Conservation (phyloP, 2,888 invertebrate genomes). For the Ecliptopera silaceata region DNA sequence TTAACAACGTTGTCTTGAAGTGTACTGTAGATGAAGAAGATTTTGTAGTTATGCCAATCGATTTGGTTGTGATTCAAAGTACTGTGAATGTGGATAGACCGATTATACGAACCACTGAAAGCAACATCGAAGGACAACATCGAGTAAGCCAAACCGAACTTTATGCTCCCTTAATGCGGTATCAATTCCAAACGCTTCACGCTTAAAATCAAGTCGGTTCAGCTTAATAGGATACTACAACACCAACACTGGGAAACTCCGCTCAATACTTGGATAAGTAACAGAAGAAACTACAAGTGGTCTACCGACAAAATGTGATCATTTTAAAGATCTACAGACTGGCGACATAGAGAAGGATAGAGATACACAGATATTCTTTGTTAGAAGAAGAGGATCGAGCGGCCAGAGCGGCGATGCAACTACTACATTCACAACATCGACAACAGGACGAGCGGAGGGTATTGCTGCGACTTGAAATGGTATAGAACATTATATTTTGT, state of each 20-base stretch:
- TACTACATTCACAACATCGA: conserved; percentile 82
- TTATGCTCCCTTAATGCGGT: conserved; percentile 26
- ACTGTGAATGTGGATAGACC: conserved; percentile 74
- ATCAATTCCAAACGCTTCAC: conserved; percentile 24
- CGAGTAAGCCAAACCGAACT: conserved; percentile 71
- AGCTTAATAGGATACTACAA: conserved; percentile 68
- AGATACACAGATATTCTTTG: conserved; percentile 69
- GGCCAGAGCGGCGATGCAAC: conserved; percentile 77
- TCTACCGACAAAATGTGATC: conserved; percentile 74
- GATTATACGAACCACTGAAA: conserved; percentile 78
- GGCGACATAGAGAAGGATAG: conserved; percentile 73
- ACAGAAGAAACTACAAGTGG: conserved; percentile 79
- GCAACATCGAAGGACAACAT: conserved; percentile 82
- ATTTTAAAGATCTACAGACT: conserved; percentile 69
- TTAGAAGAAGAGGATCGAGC: conserved; percentile 72
- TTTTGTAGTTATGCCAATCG: conserved; percentile 58
- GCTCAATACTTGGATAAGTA: conserved; percentile 71
- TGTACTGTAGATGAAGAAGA: conserved; percentile 58
- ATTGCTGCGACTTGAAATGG: conserved; percentile 74
- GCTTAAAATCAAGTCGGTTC: conserved; percentile 52
- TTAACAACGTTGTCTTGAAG: conserved; percentile 59
- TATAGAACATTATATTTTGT: conserved; percentile 55
- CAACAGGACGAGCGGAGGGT: conserved; percentile 73
- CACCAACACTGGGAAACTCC: conserved; percentile 75
- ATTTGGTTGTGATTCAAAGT: conserved; percentile 63